phyloP scores from a whole-genome alignment of 1,140 invertebrate species.

The honey bee (Apis mellifera) region Amel_HAv3.1 CM009931.2:144501-145000 shows the following conservation, averaged over 20 bases:
- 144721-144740: background rate
- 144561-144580: constrained; percentile 9
- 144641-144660: background rate
- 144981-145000: too few relatives aligned
- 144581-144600: constrained; percentile 61
- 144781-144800: too few relatives aligned
- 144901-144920: too few relatives aligned
- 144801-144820: too few relatives aligned
- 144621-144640: constrained; percentile 53
- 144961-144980: too few relatives aligned
- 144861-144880: too few relatives aligned
- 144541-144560: background rate
- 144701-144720: background rate
- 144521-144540: background rate
- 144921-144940: too few relatives aligned
- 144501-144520: background rate
- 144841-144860: too few relatives aligned
- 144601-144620: constrained; percentile 58
- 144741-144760: background rate
- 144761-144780: too few relatives aligned
- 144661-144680: background rate
- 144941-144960: too few relatives aligned
- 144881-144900: too few relatives aligned
- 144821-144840: too few relatives aligned
- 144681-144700: constrained; percentile 22